Conservation (phyloP, 1,140 invertebrate species). For the Ruditapes philippinarum region DNA sequence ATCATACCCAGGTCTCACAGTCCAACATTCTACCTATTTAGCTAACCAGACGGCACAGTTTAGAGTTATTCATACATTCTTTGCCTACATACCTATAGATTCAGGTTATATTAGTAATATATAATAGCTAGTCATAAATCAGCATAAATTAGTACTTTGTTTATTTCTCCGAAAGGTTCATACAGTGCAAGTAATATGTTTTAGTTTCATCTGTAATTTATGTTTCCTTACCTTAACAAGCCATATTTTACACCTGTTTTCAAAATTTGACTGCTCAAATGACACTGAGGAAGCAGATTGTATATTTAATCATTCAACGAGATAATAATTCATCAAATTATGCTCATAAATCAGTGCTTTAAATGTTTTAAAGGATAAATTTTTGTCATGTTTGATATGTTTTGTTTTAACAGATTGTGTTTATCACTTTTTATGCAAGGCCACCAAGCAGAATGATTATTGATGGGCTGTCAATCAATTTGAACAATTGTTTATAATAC, state of each 20-base stretch:
- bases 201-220: not conserved
- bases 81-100: too few relatives aligned
- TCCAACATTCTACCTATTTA: too few relatives aligned
- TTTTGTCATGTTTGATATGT: not conserved
- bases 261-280: not conserved
- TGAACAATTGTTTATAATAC: too few relatives aligned
- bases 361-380: not conserved
- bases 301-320: constrained; percentile 1
- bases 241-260: not conserved
- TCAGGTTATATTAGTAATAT: too few relatives aligned
- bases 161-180: too few relatives aligned
- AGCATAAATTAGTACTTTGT: too few relatives aligned
- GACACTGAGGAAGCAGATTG: not conserved
- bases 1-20: too few relatives aligned
- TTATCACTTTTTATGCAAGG: not conserved
- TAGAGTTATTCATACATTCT: too few relatives aligned
- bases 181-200: not conserved
- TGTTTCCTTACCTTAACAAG: not conserved
- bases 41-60: too few relatives aligned
- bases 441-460: not conserved
- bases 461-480: not conserved
- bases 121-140: too few relatives aligned
- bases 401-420: constrained; percentile 6
- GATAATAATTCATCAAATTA: not conserved
- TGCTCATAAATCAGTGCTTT: not conserved